Conservation (phyloP, 2,113 vertebrate genomes). For the Myotis yumanensis region DNA sequence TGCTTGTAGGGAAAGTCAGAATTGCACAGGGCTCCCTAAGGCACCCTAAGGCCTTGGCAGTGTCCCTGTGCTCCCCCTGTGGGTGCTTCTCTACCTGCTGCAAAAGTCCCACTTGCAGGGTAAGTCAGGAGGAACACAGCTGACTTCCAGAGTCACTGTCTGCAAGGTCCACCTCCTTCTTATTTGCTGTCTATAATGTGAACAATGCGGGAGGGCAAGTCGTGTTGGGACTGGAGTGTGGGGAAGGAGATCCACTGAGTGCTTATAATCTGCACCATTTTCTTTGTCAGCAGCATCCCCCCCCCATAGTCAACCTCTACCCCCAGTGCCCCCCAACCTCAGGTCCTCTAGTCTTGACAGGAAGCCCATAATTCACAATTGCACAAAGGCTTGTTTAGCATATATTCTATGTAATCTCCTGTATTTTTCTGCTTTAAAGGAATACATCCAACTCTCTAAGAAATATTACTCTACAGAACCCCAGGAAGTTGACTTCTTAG, state of each 20-base stretch:
- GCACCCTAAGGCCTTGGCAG: rapidly evolving
- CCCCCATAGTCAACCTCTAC: neutral
- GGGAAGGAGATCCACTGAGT: rapidly evolving
- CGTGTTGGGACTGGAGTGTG: neutral
- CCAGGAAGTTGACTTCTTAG: constrained; percentile 79
- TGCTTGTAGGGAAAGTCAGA: too few species aligned
- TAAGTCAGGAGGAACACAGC: neutral
- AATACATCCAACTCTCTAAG: constrained; percentile 76
- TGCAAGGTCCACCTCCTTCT: rapidly evolving
- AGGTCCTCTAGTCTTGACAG: neutral
- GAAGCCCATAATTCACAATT: neutral
- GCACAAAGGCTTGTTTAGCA: neutral
- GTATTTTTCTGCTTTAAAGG: constrained; percentile 71
- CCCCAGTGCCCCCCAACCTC: neutral
- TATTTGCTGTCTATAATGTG: neutral
- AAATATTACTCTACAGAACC: constrained; percentile 79
- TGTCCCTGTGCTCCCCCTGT: too few species aligned
- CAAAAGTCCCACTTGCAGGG: neutral
- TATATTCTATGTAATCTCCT: neutral
- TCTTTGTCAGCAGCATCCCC: neutral
- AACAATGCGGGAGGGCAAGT: neutral
- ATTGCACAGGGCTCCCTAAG: neutral
- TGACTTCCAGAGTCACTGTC: neutral
- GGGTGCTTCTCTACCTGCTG: neutral
- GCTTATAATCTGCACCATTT: neutral